Conservation (phyloP, 2,797 vertebrate genomes). For the Spea hammondii region DNA sequence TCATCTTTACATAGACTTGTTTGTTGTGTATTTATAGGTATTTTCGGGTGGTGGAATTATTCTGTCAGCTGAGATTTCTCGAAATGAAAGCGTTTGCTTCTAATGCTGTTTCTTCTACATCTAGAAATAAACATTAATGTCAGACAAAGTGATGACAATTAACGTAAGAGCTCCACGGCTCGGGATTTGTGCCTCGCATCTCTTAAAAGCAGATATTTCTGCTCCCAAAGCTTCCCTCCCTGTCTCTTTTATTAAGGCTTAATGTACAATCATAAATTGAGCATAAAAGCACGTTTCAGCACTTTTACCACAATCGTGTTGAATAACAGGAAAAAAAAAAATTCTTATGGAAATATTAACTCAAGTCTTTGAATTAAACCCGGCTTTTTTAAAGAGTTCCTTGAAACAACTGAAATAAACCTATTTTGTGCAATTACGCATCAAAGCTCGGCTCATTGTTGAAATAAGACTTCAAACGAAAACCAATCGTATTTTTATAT, state of each 20-base stretch:
- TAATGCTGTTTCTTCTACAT: neutral
- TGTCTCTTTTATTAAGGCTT: slow-evolving; percentile 33
- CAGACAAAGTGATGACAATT: slow-evolving; percentile 54
- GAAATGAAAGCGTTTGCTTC: slow-evolving; percentile 10
- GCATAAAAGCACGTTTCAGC: slow-evolving; percentile 42
- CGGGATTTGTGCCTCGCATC: slow-evolving; percentile 2
- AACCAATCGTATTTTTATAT: no score
- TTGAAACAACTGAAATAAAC: neutral
- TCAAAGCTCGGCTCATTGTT: neutral
- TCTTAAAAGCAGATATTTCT: slow-evolving; percentile 45
- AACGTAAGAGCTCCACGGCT: slow-evolving; percentile 52
- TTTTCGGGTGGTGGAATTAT: slow-evolving; percentile 10
- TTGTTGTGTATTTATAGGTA: slow-evolving; percentile 18
- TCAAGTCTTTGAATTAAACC: neutral
- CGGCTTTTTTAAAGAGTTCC: neutral
- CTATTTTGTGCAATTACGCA: neutral
- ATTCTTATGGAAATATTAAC: neutral
- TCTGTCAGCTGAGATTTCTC: neutral
- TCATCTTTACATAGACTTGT: slow-evolving; percentile 7
- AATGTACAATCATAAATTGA: slow-evolving; percentile 57
- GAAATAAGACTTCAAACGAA: neutral
- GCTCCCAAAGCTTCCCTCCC: neutral
- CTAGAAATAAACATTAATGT: slow-evolving; percentile 38
- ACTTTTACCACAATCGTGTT: slow-evolving; percentile 22
- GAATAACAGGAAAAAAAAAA: slow-evolving; percentile 19